Conservation (phyloP, 1,140 invertebrate genomes). For the Ectropis grisescens region DNA sequence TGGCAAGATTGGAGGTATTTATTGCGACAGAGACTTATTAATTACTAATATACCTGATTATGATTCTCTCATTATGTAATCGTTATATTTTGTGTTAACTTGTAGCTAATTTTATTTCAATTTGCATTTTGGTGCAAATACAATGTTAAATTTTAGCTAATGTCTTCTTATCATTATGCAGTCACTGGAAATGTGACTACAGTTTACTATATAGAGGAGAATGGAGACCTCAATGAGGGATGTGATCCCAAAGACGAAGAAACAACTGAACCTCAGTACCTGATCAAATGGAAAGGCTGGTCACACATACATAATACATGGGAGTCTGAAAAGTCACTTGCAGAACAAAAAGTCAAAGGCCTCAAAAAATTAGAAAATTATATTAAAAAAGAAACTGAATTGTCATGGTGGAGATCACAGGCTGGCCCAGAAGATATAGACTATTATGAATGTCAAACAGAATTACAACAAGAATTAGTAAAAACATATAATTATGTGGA, state of each 20-base stretch:
- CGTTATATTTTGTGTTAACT: constrained; percentile 3
- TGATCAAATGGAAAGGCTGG: constrained; percentile 99
- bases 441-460: constrained; percentile 96
- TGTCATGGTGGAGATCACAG: constrained; percentile 85
- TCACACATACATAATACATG: constrained; percentile 99
- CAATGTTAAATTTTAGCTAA: constrained; percentile 59
- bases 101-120: constrained; percentile 48
- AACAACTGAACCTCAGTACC: constrained; percentile 87
- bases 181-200: constrained; percentile 96
- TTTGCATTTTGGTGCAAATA: constrained; percentile 38
- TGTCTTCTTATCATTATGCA: constrained; percentile 69
- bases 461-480: constrained; percentile 91
- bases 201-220: constrained; percentile 95
- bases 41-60: no score
- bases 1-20: constrained; percentile 86
- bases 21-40: no score
- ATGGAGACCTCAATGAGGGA: constrained; percentile 93
- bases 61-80: constrained; percentile 1
- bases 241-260: constrained; percentile 73
- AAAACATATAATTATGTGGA: constrained; percentile 93
- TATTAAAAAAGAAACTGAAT: constrained; percentile 90
- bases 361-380: constrained; percentile 98
- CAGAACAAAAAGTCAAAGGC: constrained; percentile 95
- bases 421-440: constrained; percentile 97
- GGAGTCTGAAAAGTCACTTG: constrained; percentile 93